Percentiles rank a stretch among this genome's conserved stretches.
These are phyloP conservation scores for Athetis lepigone DNA, from an alignment of 2,888 invertebrate genomes.

Conservation along the genomic window DNA sequence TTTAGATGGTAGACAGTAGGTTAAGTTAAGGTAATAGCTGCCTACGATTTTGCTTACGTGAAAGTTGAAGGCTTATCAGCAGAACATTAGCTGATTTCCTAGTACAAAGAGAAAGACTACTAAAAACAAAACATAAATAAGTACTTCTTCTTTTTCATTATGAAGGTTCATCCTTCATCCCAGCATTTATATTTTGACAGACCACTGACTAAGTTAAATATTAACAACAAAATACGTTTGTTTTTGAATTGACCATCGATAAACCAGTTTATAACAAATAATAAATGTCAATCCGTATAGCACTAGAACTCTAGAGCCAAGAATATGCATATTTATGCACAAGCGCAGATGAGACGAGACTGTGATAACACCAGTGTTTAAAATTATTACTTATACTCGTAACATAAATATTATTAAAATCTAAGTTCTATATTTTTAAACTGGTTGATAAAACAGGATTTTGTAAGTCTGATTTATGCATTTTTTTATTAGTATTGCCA, in stretches of 20 bases:
- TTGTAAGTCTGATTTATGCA: not conserved
- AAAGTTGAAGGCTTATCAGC: too few relatives aligned
- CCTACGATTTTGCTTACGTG: too few relatives aligned
- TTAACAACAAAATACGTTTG: not conserved
- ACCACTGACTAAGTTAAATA: not conserved
- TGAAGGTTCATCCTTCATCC: too few relatives aligned
- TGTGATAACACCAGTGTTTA: slow-evolving; percentile 1
- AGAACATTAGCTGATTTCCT: too few relatives aligned
- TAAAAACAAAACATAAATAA: too few relatives aligned
- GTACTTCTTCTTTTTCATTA: too few relatives aligned
- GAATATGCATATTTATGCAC: slow-evolving; percentile 27
- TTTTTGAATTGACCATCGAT: not conserved
- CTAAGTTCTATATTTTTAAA: not conserved
- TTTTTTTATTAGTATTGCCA: too few relatives aligned
- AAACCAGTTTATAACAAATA: slow-evolving; percentile 17
- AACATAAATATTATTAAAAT: not conserved
- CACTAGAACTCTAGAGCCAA: not conserved
- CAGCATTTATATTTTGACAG: too few relatives aligned
- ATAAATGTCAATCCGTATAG: not conserved
- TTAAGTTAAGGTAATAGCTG: too few relatives aligned
- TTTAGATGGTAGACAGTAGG: too few relatives aligned
- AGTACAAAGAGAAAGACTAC: too few relatives aligned
- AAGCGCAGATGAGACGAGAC: slow-evolving; percentile 20
- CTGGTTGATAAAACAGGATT: not conserved
- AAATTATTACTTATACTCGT: not conserved